Base-by-base conservation (phyloP, 2,113 vertebrate genomes). In the Colossoma macropomum region DNA sequence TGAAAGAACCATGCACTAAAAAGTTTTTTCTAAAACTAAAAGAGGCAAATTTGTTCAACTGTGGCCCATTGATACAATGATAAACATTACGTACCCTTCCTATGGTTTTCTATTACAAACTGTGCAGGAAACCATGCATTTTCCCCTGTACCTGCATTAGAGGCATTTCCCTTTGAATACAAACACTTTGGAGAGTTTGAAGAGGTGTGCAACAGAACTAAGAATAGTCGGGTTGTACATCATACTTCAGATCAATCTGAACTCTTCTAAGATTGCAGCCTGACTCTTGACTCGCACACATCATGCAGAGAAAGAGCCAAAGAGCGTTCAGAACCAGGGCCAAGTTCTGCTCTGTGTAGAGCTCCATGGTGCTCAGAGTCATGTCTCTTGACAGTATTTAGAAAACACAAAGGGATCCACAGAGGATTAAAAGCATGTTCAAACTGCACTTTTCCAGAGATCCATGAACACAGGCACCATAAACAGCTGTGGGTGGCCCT, bases 301-400 rank as follows among this genome's bases (percentile, higher is more conserved):
- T 68, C 38, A 38, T 3, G 21, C 56, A 48, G 70, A 41, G 75
- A 77, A 80, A 80, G 54, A 79, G 52, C 50, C 73, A 13, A n/a
- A 50, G 60, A 75, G 60, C 30, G 59, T 74, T 74, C 71, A 84
- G 68, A 62, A 30, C 50, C 59, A 69, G 66, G 69, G 60, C 68
- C 4, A 34, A 30, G 71, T 65, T 62, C 34, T 74, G 71, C 71
- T 79, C 62, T 68, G 71, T 80, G 71, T 69, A 74, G 70, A 81
- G 78, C 59, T 86, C 62, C 56, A 56, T 52, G 30, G 50, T 79
- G 79, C 78, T 73, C 71, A 54, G 75, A 75, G 62, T 84, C 72
- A 85, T 83, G 79, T 83, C 86, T 85, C 79, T 65, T 89, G 90
- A 90, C 89, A 89, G 87, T 88, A 81, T 89, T 91, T 91, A 85